Base-by-base conservation (phyloP, 2,888 invertebrate species). In the Ormyrus thymus region DNA sequence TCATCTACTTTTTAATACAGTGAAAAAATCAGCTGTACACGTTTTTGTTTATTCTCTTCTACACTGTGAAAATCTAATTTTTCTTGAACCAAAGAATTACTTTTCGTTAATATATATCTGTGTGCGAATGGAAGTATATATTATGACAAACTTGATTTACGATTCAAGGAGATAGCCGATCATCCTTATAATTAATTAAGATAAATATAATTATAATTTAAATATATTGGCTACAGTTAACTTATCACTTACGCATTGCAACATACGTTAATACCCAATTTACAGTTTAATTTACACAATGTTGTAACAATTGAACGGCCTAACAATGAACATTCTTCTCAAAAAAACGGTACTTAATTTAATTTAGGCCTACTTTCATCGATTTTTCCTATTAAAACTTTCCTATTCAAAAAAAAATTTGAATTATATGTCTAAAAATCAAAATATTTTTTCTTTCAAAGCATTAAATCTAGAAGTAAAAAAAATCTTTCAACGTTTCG, bases 21-120 rank as follows among this genome's bases (percentile, higher is more conserved):
- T 72, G 66, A 72, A 72, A 15, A 71, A 77, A 66, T 76, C 64
- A 71, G 15, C 59, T 72, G 48, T 61, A 77, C 64, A 77, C n/a
- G 55, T 68, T 45, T 70, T 15, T 64, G n/a, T 50, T 50, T 68
- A 45, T 10, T 11, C 48, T 51, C 55, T 56, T 13, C 55, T 73
- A 66, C 15, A 43, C 45, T 70, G 56, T 64, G 64, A 76, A 76
- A 64, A 64, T 56, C 69, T 76, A 69, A 76, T 70, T 58, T 29
- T 29, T 29, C 29, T 29, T 58, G 70, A 56, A 65, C n/a, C 64
- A n/a, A 76, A 59, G 45, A 46, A 51, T 55, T 15, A 45, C 55
- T 53, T 10, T 68, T 59, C 11, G 10, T 45, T 58, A 62, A 62
- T 73, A 11, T 29, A 29, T 10, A 13, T 70, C 11, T 71, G 46